Percentiles rank a stretch among this genome's conserved stretches.
Conservation (phyloP, 2,888 invertebrate genomes). For the Drosophila emarginata region DNA sequence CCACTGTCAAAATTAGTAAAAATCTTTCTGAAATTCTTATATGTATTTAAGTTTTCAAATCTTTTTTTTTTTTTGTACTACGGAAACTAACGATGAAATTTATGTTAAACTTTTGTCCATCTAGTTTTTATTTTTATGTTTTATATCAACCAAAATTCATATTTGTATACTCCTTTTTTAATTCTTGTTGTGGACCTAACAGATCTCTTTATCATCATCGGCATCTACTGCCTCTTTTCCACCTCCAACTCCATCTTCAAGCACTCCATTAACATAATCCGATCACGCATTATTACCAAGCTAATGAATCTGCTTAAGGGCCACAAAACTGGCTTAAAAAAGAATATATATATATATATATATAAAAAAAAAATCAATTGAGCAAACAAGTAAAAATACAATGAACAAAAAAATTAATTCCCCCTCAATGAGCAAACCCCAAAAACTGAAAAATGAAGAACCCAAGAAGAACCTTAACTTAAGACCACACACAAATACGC, state of each 20-base stretch:
- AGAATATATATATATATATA: constrained; percentile 11
- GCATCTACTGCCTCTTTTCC: not conserved
- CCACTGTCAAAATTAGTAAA: too few relatives aligned
- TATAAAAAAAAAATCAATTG: constrained; percentile 58
- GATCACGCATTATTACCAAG: constrained; percentile 75
- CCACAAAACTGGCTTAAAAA: constrained; percentile 38
- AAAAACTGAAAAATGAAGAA: constrained; percentile 34
- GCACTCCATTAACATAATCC: constrained; percentile 61
- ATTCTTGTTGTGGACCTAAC: not conserved
- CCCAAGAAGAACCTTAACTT: constrained; percentile 28
- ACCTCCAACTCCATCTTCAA: not conserved
- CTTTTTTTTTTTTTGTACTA: too few relatives aligned
- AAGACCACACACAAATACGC: constrained; percentile 44
- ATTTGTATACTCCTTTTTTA: not conserved
- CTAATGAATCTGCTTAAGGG: constrained; percentile 75
- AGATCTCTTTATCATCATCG: not conserved
- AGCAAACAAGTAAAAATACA: constrained; percentile 58
- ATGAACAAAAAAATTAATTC: constrained; percentile 66
- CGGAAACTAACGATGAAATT: too few relatives aligned
- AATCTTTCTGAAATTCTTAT: too few relatives aligned
- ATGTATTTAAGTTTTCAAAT: too few relatives aligned
- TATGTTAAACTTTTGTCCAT: too few relatives aligned
- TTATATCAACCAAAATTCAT: not conserved
- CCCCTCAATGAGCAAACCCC: constrained; percentile 62
- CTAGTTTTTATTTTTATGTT: too few relatives aligned